Base-by-base conservation (phyloP, 2,888 invertebrate species). In the Hedychridium roseum region DNA sequence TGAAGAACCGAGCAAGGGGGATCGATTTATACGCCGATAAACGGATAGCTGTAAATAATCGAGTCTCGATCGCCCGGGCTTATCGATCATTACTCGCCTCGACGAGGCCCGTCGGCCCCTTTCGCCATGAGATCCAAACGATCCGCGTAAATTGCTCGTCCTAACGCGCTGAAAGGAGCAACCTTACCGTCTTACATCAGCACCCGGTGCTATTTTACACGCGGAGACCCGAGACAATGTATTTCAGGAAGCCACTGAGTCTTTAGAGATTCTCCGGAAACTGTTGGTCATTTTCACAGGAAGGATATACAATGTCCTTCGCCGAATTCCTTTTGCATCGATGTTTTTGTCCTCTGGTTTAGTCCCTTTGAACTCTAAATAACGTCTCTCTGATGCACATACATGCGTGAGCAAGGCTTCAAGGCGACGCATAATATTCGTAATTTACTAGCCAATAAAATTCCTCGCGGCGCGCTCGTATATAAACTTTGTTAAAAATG, bases 381-480 rank as follows among this genome's bases (percentile, higher is more conserved):
- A 49, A 50, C 35, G 44, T 42, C 26, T n/a, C 43, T 40, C 18
- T 23, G 31, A 17, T 28, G 43, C 34, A 34, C 43, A 43, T 51
- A 44, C 51, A 51, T 27, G 21, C 12, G 20, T n/a, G n/a, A n/a
- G n/a, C n/a, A n/a, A n/a, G 15, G 43, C 43, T 52, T 11, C 43
- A 32, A 12, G 23, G 43, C 39, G 17, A 32, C 43, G 51, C 43
- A 43, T 50, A 50, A 57, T 49, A 48, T 39, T 43, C 34, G 32
- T 58, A 55, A 58, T 60, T 52, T 53, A 55, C 52, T 46, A 46
- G 52, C 42, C 51, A 49, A 57, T 54, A 53, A 45, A 50, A 18
- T 53, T 23, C 31, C 36, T 21, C 48, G 43, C 21, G 36, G 28
- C 23, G 43, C 35, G 26, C 30, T 17, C 32, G 20, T 44, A 48